Base-by-base conservation (phyloP, 2,888 invertebrate species). In the Ernsta delagoae region DNA sequence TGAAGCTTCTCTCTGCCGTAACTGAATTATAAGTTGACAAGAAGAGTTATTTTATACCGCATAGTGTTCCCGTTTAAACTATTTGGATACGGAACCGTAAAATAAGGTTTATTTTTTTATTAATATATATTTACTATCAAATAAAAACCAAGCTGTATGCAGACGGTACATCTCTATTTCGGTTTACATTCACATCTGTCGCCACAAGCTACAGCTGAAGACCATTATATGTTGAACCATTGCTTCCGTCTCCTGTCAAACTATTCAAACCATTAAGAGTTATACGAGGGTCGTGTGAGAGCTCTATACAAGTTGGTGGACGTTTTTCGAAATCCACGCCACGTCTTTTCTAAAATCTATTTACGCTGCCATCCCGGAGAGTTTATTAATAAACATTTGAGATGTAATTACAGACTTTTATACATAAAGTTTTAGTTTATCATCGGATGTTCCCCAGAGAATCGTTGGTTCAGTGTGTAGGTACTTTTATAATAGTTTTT, bases 181-280 rank as follows among this genome's bases (percentile, higher is more conserved):
- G 85, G 88, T 89, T 86, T 86, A 88, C 84, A 83, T 84, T 81
- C 85, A 87, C 91, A 90, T 92, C 90, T 90, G 92, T 92, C 91
- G 85, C 88, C 90, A 59, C 59, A 83, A 87, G 83, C 82, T 83
- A 88, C 83, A 83, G 72, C 9, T 60, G 43, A 7, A 5, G 41
- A 50, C 66, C 66, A 61, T 36, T 31, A n/a, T 9, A 43, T 5
- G 11, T 34, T 43, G 60, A 61, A 11, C 66, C 34, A 41, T 34
- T n/a, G 31, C 59, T 34, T 24, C 53, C 66, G n/a, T 54, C 53
- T 16, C 54, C 41, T 8, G 31, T 43, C 9, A 6, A 41, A 54
- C n/a, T 41, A 45, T 36, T 43, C 41, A 34, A 54, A 41, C 41
- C 66, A 61, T 43, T 34, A 16, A 53, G 59, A 16, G 59, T 50